A percentile compares a stretch with the other conserved stretches of the same genome.
Evolutionary conservation across 2,888 invertebrate genomes (phyloP).

Genomic region (Frankliniella fusca): DNA sequence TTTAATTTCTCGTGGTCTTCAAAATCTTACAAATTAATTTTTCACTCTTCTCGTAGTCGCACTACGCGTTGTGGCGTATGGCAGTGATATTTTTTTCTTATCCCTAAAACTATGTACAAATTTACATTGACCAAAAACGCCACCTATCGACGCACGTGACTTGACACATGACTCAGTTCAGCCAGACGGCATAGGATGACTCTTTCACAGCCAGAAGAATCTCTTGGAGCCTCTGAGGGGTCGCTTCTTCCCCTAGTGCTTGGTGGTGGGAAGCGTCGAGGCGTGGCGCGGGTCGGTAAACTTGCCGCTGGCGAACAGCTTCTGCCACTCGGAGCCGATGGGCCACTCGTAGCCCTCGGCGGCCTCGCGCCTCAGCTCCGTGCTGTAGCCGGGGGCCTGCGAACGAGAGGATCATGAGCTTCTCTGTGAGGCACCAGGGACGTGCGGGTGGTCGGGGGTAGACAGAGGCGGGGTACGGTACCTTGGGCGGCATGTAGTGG

Average conservation of each 20-base stretch:
- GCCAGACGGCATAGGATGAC: too few species aligned
- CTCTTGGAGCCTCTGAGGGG: neutral
- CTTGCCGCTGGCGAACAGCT: slow-evolving; percentile 57
- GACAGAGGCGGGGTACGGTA: slow-evolving; percentile 46
- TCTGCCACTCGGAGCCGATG: slow-evolving; percentile 70
- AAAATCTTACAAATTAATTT: too few species aligned
- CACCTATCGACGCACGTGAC: too few species aligned
- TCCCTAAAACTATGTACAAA: too few species aligned
- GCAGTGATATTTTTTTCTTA: too few species aligned
- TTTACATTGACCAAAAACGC: too few species aligned
- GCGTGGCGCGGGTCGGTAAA: neutral
- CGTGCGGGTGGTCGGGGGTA: too few species aligned
- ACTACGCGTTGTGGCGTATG: too few species aligned
- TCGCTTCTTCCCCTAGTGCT: neutral
- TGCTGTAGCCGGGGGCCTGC: slow-evolving; percentile 74
- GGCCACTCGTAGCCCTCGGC: slow-evolving; percentile 70
- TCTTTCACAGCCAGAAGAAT: too few species aligned
- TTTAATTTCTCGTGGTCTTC: neutral
- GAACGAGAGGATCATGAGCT: neutral
- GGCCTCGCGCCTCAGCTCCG: slow-evolving; percentile 66
- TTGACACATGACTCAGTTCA: too few species aligned
- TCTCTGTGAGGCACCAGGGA: neutral
- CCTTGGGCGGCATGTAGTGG: slow-evolving; percentile 70
- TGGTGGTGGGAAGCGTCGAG: neutral
- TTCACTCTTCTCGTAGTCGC: too few species aligned